phyloP scores from a whole-genome alignment of 1,140 invertebrate species.

The Drosophila orosa region DNA sequence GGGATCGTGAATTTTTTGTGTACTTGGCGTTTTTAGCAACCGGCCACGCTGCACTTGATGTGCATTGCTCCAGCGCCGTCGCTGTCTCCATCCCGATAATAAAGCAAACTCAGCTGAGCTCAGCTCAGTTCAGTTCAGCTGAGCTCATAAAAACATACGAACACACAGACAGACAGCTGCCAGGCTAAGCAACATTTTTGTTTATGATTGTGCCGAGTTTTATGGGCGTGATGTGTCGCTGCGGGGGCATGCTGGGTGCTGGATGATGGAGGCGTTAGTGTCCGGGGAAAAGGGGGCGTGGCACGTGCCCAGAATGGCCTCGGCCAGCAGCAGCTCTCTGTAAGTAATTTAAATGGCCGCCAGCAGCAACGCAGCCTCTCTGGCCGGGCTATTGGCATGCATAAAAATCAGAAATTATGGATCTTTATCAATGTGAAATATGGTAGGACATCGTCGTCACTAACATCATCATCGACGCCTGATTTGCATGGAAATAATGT shows the following conservation, averaged over 20 bases:
- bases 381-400: slow-evolving; percentile 46
- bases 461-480: slow-evolving; percentile 38
- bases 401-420: slow-evolving; percentile 64
- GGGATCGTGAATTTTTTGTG: slow-evolving; percentile 15
- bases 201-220: slow-evolving; percentile 65
- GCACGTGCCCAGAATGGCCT: slow-evolving; percentile 41
- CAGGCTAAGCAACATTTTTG: slow-evolving; percentile 66
- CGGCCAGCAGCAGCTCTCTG: slow-evolving; percentile 10
- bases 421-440: slow-evolving; percentile 58
- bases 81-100: slow-evolving; percentile 41
- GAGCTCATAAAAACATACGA: slow-evolving; percentile 51
- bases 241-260: slow-evolving; percentile 10
- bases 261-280: neutral
- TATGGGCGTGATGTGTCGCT: slow-evolving; percentile 33
- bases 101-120: slow-evolving; percentile 34
- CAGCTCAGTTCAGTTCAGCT: slow-evolving; percentile 36
- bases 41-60: slow-evolving; percentile 46
- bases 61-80: slow-evolving; percentile 34
- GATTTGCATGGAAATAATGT: slow-evolving; percentile 62
- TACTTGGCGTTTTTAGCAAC: slow-evolving; percentile 24
- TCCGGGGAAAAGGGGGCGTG: slow-evolving; percentile 15
- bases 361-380: slow-evolving; percentile 14
- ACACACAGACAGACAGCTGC: slow-evolving; percentile 57
- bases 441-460: slow-evolving; percentile 24
- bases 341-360: slow-evolving; percentile 66